Conservation (phyloP, 35 echinoderm and acorn worm species). For the Strongylocentrotus purpuratus region DNA sequence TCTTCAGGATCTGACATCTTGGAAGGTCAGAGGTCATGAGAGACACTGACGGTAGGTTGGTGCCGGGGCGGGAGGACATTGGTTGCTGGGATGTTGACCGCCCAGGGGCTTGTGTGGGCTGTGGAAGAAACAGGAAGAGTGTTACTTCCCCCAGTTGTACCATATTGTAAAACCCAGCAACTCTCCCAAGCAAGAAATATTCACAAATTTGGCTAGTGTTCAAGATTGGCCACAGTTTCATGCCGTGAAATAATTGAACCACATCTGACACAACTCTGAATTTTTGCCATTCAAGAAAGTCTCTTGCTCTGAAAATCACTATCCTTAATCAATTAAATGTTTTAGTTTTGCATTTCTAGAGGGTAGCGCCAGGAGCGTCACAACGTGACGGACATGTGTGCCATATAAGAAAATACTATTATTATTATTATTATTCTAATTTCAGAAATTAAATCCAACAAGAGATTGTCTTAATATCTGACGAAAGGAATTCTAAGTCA, state of each 20-base stretch:
- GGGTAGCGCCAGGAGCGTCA: no score
- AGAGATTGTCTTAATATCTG: background rate
- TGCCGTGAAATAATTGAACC: no score
- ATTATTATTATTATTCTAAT: no score
- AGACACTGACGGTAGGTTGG: background rate
- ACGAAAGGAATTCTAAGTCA: background rate
- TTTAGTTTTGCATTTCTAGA: no score
- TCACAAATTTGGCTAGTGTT: background rate
- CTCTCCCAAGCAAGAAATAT: background rate
- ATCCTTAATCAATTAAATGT: no score
- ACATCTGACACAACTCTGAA: no score
- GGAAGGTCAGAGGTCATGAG: background rate
- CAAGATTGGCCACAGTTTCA: background rate
- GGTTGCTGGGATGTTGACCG: background rate
- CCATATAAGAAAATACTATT: no score
- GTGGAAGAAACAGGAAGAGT: background rate
- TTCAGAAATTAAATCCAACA: no score
- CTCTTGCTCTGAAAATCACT: no score
- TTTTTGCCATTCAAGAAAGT: no score
- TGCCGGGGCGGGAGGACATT: background rate
- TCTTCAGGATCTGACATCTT: constrained; percentile 40
- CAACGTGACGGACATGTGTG: no score
- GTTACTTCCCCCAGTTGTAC: no score
- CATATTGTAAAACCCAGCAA: background rate
- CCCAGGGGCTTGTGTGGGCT: background rate